Conservation (phyloP, 2,797 vertebrate species). For the Megalops cyprinoides region DNA sequence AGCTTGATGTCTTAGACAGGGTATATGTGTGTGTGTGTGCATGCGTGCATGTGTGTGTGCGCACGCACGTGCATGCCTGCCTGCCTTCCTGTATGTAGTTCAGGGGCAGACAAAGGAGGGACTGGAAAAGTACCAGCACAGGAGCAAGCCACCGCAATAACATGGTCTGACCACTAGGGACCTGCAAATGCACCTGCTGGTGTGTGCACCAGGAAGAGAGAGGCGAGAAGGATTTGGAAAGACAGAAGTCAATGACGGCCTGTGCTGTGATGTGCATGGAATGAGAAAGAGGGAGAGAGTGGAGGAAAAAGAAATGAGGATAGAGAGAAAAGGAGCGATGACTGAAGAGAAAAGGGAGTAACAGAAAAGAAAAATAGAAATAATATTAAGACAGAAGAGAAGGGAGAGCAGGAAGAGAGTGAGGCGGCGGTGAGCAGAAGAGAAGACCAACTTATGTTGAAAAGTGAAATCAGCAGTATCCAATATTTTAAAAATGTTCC, state of each 20-base stretch:
- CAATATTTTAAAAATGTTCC: background rate
- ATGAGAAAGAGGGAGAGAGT: background rate
- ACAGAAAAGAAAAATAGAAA: background rate
- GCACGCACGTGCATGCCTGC: background rate
- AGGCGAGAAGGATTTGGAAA: background rate
- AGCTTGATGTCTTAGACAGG: no score
- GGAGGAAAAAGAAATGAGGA: background rate
- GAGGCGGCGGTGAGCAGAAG: background rate
- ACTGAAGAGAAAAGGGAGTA: background rate
- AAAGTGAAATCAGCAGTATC: background rate
- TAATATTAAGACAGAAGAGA: no score
- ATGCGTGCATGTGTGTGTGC: background rate
- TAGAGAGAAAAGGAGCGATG: background rate
- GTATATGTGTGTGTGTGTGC: background rate
- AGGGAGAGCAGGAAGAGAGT: background rate
- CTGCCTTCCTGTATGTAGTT: background rate
- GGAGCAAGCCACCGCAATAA: background rate
- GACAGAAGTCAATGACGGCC: no score
- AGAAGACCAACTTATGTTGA: background rate
- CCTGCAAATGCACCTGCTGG: background rate
- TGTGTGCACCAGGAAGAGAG: background rate
- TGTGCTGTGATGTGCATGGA: background rate
- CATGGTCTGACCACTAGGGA: background rate
- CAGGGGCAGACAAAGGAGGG: background rate
- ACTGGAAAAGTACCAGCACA: constrained; percentile 29